phyloP scores from a whole-genome alignment of 2,888 invertebrate species.

The Apodemia mormo region DNA sequence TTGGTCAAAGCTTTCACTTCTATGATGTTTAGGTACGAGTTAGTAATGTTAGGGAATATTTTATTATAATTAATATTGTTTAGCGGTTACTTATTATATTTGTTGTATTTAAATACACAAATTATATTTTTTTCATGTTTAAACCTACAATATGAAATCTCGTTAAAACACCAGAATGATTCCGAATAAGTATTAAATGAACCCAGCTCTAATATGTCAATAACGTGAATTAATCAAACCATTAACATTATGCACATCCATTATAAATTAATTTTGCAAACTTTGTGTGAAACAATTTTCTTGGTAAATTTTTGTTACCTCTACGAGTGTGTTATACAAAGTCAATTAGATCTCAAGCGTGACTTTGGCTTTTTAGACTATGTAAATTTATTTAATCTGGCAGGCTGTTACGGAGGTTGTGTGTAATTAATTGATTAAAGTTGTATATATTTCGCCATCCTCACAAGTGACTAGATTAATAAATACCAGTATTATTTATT shows the following conservation, averaged over 20 bases:
- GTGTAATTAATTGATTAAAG: constrained; percentile 19
- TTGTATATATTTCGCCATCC: constrained; percentile 1
- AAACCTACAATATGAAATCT: no score
- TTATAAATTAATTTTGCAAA: neutral
- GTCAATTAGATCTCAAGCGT: constrained; percentile 20
- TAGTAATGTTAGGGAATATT: no score
- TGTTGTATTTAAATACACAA: no score
- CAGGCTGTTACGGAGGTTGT: constrained; percentile 25
- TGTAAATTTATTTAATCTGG: constrained; percentile 20
- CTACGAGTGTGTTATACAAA: constrained; percentile 16
- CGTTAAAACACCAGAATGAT: no score
- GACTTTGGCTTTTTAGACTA: constrained; percentile 22
- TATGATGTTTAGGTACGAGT: no score
- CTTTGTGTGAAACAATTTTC: neutral
- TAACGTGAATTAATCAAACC: no score
- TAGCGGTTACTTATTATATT: no score
- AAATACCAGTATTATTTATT: constrained; percentile 3
- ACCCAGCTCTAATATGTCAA: neutral
- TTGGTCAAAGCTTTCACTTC: no score
- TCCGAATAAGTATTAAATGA: neutral
- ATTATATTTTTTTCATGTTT: no score
- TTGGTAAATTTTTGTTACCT: neutral
- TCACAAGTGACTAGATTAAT: constrained; percentile 1
- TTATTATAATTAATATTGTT: no score
- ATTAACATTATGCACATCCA: neutral